Evolutionary conservation across 2,113 vertebrate species (phyloP).

Genomic region (Acrocephalus arundinaceus): DNA sequence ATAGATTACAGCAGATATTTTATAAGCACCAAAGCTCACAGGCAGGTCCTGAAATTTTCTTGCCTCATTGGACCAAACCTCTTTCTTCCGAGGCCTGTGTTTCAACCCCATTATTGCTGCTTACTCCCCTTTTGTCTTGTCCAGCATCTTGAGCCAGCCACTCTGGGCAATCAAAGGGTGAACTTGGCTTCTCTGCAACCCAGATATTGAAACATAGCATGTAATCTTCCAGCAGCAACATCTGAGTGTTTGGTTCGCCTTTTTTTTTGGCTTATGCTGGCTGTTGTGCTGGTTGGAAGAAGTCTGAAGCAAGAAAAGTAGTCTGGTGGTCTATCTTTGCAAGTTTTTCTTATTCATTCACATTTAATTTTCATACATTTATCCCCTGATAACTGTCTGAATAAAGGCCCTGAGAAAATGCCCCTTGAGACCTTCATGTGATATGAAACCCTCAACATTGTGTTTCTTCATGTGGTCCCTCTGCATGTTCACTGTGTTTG

Average conservation of each 20-base stretch:
- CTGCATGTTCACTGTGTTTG: not conserved
- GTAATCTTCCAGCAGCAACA: conserved; percentile 39
- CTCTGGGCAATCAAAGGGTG: not conserved
- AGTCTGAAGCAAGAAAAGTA: conserved; percentile 34
- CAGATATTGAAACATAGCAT: conserved; percentile 28
- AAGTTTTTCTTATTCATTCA: conserved; percentile 18
- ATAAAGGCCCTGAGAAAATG: not conserved
- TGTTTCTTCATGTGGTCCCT: not conserved
- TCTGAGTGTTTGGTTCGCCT: conserved; percentile 51
- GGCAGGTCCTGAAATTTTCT: conserved; percentile 15
- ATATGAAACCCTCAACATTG: no score
- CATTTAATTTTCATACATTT: not conserved
- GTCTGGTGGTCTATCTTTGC: not conserved
- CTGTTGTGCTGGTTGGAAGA: conserved; percentile 17
- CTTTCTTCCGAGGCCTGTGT: not conserved
- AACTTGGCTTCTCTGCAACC: conserved; percentile 18
- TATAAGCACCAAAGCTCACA: not conserved
- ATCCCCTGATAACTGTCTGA: not conserved
- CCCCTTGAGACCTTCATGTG: not conserved
- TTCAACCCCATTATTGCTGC: not conserved
- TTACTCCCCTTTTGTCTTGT: not conserved
- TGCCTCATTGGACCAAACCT: not conserved
- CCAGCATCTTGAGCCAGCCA: conserved; percentile 2
- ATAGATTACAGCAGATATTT: not conserved
- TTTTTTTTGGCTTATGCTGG: conserved; percentile 57